Conservation (phyloP, 2,888 invertebrate genomes). For the Thumatha senex region DNA sequence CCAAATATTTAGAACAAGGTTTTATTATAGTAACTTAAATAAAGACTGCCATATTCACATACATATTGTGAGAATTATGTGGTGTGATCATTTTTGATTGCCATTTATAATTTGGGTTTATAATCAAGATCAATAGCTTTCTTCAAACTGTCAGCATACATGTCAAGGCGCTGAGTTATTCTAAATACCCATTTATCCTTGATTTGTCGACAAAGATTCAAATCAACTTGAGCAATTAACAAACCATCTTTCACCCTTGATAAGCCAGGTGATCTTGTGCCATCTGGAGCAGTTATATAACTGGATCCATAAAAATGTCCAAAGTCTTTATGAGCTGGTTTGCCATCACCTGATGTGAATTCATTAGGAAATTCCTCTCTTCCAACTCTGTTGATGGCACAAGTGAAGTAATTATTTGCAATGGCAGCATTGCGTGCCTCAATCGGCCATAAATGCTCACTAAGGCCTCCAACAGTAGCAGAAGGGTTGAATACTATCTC, state of each 20-base stretch:
- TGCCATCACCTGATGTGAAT: conserved; percentile 84
- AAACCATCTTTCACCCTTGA: conserved; percentile 93
- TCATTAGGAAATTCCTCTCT: conserved; percentile 90
- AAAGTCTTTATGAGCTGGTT: conserved; percentile 92
- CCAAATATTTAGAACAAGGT: no score
- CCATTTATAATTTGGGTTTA: conserved; percentile 56
- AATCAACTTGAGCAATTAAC: conserved; percentile 94
- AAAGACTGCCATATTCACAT: neutral
- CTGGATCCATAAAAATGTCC: conserved; percentile 99
- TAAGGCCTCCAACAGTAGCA: conserved; percentile 92
- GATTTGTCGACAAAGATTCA: conserved; percentile 97
- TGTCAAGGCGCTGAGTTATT: conserved; percentile 96
- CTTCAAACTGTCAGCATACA: conserved; percentile 92
- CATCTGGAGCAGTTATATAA: conserved; percentile 97
- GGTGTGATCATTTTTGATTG: conserved; percentile 4
- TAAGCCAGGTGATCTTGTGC: conserved; percentile 93
- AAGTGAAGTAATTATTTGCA: conserved; percentile 97
- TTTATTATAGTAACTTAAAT: no score
- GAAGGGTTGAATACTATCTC: conserved; percentile 99
- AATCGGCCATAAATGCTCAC: conserved; percentile 97
- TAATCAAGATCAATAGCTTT: conserved; percentile 61
- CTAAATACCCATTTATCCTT: conserved; percentile 98
- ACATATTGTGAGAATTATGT: neutral
- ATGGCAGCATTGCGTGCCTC: conserved; percentile 99
- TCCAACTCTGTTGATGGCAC: conserved; percentile 97